A percentile compares a stretch with the other conserved stretches of the same genome.
Evolutionary conservation across 2,888 invertebrate genomes (phyloP).

Genomic region (Dysmachus trigonus): DNA sequence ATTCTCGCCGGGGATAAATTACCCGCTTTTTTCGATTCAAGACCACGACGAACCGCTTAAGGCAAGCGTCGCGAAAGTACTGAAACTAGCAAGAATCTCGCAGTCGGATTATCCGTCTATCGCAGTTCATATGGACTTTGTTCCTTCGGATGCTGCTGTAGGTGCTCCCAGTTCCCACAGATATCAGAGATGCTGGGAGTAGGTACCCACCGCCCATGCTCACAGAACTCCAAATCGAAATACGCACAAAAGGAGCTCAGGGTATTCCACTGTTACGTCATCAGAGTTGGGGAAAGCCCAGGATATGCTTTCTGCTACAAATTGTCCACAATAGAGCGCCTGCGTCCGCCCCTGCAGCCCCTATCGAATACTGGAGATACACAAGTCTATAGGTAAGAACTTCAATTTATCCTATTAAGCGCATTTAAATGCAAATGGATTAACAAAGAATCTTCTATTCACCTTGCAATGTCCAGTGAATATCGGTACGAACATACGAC

Average conservation of each 20-base stretch:
- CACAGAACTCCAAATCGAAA: background rate
- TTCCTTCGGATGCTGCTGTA: background rate
- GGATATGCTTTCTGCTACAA: background rate
- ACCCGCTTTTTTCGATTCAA: background rate
- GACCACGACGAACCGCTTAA: conserved; percentile 1
- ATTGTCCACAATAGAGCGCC: background rate
- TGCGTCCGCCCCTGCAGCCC: background rate
- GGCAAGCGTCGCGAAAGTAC: conserved; percentile 19
- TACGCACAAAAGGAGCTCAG: background rate
- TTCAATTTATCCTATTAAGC: background rate
- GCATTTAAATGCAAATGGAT: background rate
- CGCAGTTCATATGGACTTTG: background rate
- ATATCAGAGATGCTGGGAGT: background rate
- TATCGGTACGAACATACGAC: background rate
- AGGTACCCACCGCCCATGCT: background rate
- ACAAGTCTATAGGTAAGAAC: background rate
- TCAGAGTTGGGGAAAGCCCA: background rate
- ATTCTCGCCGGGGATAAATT: background rate
- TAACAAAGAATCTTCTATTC: background rate
- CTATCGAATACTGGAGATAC: background rate
- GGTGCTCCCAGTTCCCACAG: background rate
- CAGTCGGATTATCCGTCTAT: background rate
- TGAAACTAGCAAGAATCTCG: background rate
- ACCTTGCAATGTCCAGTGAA: background rate
- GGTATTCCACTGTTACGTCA: conserved; percentile 7